Evolutionary conservation across 1,140 invertebrate species (phyloP), one percentile per base, ranked within the genome.

Genomic region (Apis laboriosa): DNA sequence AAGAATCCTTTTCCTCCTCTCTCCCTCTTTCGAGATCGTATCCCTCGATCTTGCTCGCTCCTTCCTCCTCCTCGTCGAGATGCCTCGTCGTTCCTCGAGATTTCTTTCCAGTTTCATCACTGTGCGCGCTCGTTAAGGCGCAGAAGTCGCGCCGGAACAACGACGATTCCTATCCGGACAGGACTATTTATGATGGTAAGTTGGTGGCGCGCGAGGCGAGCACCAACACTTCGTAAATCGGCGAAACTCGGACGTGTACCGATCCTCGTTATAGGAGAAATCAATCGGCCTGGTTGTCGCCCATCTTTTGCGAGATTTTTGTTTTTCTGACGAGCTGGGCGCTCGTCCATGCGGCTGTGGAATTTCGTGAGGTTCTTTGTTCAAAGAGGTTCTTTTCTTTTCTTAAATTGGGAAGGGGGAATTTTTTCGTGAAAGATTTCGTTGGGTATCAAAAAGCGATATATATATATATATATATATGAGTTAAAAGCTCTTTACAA

Each of bases 161-260:
- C 80, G 28, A 64, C 66, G 81, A 83, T 83, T 78, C 58, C 75
- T 78, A 72, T 78, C 81, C 75, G 49, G 8, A 28, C 34, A 11
- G 28, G 53, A 51, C 81, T 78, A 78, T 83, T 83, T 83, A 83
- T 17, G 81, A 83, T 70, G 24, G n/a, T 67, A 68, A 76, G 72
- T 12, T 9, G 56, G 80, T 76, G 51, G 24, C 66, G 56, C 56
- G 73, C 53, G 21, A 77, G 58, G 56, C 66, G 51, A 58, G n/a
- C 53, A 53, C 11, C 72, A 17, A 53, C 76, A 78, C 81, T 66
- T 71, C 76, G 75, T 83, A 77, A 78, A 77, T 78, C 80, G 70
- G 21, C 17, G 28, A 75, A 60, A 11, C 61, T 17, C 28, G 66
- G 19, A 21, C 60, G 60, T 58, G 61, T 15, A 24, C 24, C 79